Percentiles rank a stretch among this genome's conserved stretches.
Evolutionary conservation across 2,797 vertebrate genomes (phyloP).

Genomic region (Alca torda): DNA sequence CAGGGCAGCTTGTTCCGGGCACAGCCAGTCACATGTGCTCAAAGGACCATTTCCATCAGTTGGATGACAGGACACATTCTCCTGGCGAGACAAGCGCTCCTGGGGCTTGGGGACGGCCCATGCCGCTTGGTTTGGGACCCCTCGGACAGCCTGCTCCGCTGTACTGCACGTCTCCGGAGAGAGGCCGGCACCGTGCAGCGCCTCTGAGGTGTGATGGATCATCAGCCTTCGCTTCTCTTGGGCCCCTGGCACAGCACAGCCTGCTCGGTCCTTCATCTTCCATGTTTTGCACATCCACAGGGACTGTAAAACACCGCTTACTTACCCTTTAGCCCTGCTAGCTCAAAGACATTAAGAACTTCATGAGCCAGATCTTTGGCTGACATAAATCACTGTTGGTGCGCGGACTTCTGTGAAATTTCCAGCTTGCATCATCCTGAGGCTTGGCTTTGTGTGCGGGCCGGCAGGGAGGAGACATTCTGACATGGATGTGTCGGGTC

Average conservation of each 20-base stretch:
- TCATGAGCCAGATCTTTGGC: neutral
- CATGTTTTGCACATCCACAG: neutral
- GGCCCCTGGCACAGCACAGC: slow-evolving; percentile 53
- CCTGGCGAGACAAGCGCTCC: slow-evolving; percentile 33
- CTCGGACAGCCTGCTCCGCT: slow-evolving; percentile 38
- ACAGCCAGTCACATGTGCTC: slow-evolving; percentile 32
- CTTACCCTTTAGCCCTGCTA: neutral
- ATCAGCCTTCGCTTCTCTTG: slow-evolving; percentile 36
- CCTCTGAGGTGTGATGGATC: slow-evolving; percentile 9
- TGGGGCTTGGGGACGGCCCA: slow-evolving; percentile 33
- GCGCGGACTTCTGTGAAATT: neutral
- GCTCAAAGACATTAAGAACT: neutral
- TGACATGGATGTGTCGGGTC: neutral
- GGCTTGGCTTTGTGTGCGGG: neutral
- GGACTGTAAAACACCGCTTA: neutral
- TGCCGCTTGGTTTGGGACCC: slow-evolving; percentile 54
- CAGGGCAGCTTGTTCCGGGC: slow-evolving; percentile 13
- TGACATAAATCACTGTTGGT: neutral
- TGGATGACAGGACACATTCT: slow-evolving; percentile 45
- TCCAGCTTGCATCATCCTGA: neutral
- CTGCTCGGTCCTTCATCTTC: slow-evolving; percentile 5
- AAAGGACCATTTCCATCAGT: slow-evolving; percentile 65
- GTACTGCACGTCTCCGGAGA: slow-evolving; percentile 5
- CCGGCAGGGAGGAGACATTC: neutral
- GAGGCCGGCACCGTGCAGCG: slow-evolving; percentile 9